Percentiles rank a stretch among this genome's conserved stretches.
Evolutionary conservation across 2,113 vertebrate species (phyloP).

Genomic region (Actenoides hombroni): DNA sequence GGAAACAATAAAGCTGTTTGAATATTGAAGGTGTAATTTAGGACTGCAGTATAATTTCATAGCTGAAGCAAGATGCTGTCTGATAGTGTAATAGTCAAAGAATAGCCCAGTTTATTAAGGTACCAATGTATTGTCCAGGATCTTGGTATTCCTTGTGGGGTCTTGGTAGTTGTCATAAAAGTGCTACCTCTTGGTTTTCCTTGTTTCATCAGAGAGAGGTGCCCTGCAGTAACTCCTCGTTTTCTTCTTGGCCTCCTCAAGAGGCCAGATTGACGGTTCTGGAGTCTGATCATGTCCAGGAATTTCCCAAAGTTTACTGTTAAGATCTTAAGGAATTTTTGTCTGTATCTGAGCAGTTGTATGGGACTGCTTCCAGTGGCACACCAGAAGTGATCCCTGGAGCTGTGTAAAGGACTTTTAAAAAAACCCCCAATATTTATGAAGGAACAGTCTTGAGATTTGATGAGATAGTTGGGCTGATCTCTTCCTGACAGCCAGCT

Average conservation of each 20-base stretch:
- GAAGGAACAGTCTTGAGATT: neutral
- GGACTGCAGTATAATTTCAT: neutral
- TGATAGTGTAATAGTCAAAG: neutral
- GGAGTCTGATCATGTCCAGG: neutral
- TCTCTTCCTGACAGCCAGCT: neutral
- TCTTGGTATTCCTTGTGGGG: neutral
- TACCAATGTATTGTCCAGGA: neutral
- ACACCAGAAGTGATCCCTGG: neutral
- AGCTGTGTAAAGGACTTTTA: neutral
- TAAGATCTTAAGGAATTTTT: neutral
- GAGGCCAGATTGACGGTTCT: neutral
- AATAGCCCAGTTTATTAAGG: neutral
- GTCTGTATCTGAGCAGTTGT: neutral
- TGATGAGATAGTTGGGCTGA: neutral
- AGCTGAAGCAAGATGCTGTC: neutral
- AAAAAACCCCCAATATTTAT: neutral
- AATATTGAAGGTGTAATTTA: neutral
- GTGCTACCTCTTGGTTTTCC: neutral
- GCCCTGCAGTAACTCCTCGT: neutral
- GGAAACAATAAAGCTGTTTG: neutral
- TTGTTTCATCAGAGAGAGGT: neutral
- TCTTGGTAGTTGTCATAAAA: neutral
- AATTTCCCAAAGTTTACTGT: neutral
- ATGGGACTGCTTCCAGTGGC: neutral
- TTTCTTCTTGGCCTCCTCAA: neutral